Conservation (phyloP, 1,140 invertebrate species). For the Calliphora vicina region DNA sequence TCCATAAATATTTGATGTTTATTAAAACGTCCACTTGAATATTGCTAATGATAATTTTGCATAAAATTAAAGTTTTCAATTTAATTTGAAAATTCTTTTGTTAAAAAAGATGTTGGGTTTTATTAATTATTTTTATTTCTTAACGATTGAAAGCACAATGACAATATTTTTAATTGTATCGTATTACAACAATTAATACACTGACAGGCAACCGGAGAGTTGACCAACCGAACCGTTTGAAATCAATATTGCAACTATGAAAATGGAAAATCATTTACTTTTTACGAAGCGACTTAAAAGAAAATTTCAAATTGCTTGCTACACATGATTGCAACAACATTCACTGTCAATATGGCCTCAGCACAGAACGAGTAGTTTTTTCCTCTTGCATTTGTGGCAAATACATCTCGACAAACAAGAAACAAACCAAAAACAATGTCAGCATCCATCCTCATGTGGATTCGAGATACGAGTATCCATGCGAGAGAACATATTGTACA, state of each 20-base stretch:
- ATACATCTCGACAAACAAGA: too few relatives aligned
- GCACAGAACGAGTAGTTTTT: slow-evolving; percentile 5
- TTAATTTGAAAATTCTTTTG: too few relatives aligned
- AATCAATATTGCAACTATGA: slow-evolving; percentile 35
- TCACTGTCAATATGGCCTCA: slow-evolving; percentile 17
- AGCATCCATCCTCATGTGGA: too few relatives aligned
- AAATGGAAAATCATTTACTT: slow-evolving; percentile 16
- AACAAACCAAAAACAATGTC: too few relatives aligned
- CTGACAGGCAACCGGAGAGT: not conserved
- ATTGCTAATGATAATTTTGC: not conserved
- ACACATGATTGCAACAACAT: slow-evolving; percentile 9
- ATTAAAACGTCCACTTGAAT: too few relatives aligned
- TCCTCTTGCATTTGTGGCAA: not conserved
- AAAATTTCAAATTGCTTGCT: slow-evolving; percentile 4
- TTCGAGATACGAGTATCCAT: too few relatives aligned
- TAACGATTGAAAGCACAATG: not conserved
- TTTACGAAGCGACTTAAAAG: not conserved
- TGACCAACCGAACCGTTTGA: slow-evolving; percentile 30
- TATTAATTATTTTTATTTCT: not conserved
- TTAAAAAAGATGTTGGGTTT: not conserved
- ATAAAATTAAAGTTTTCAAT: too few relatives aligned
- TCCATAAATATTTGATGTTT: too few relatives aligned
- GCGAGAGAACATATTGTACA: not conserved
- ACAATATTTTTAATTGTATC: too few relatives aligned
- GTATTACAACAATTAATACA: not conserved